Evolutionary conservation across 2,797 vertebrate genomes (phyloP), one percentile per base, ranked within the genome.

Genomic region (Spinus pinus): DNA sequence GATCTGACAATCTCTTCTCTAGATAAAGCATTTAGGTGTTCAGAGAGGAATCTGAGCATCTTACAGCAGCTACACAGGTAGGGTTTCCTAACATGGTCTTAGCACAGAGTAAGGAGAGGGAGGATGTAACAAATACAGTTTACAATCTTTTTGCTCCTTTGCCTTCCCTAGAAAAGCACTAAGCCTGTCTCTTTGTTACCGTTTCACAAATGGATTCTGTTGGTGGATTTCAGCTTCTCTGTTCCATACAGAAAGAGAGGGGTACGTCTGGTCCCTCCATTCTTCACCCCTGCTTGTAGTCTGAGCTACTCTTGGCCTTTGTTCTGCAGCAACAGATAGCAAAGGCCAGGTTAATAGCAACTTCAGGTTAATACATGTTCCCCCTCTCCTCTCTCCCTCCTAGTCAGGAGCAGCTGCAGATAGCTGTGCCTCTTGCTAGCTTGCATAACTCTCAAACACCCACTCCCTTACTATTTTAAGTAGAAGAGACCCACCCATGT

Each of bases 11-110:
- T 49, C 23, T 66, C 41, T 74, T 86, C 13, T 44, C 49, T 31
- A 56, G 15, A 30, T 41, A 50, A 85, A 80, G 47, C 35, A 37
- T 46, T 39, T 35, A 84, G 58, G 12, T 46, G 44, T 70, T 65
- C 1, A 3, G 35, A 64, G 23, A 65, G 22, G 28, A 60, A 72
- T 47, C 22, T 51, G 27, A 81, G 22, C n/a, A 33, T 25, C 19
- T 39, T 8, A 35, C 5, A 17, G 18, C 22, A 83, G 24, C 15
- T 65, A 27, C 73, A 51, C 10, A 54, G 35, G 28, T 2, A 49
- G 6, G 6, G 22, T 51, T 83, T 73, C 60, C 44, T 65, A 47
- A 18, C 0, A 0, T 0, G 0, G 49, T 22, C 7, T 4, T 13
- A 66, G 24, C 10, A 33, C 1, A 1, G 25, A 8, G 10, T 30